Evolutionary conservation across 2,797 vertebrate genomes (phyloP).

Genomic region (Sebastes glaucus): DNA sequence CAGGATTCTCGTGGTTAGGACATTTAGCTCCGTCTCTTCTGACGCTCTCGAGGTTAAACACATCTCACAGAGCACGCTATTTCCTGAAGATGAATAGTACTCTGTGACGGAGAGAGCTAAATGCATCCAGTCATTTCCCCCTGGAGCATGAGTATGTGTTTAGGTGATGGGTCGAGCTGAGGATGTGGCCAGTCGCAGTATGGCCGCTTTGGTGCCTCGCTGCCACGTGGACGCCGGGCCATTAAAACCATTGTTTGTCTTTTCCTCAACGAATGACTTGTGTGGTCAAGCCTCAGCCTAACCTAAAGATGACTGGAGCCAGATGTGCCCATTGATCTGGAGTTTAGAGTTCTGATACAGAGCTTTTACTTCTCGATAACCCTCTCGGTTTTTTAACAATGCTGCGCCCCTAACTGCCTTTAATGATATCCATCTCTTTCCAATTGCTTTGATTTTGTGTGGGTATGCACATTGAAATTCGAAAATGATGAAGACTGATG

Average conservation of each 20-base stretch:
- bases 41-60: conserved; percentile 64
- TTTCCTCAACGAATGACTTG: conserved; percentile 14
- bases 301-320: conserved; percentile 28
- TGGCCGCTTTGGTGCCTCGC: conserved; percentile 43
- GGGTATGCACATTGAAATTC: background rate
- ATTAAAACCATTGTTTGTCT: conserved; percentile 54
- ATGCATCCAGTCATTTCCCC: conserved; percentile 75
- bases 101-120: conserved; percentile 72
- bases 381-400: background rate
- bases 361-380: conserved; percentile 64
- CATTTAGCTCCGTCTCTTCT: conserved; percentile 42
- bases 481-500: background rate
- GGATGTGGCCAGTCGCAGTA: conserved; percentile 70
- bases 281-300: conserved; percentile 32
- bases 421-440: background rate
- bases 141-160: conserved; percentile 66
- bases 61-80: conserved; percentile 58
- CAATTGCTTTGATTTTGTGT: background rate
- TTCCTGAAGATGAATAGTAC: conserved; percentile 72
- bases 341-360: conserved; percentile 5
- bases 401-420: background rate
- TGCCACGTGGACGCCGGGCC: conserved; percentile 57
- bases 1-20: conserved; percentile 41
- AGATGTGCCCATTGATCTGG: background rate
- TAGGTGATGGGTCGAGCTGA: conserved; percentile 60